phyloP scores from a whole-genome alignment of 2,113 vertebrate species.

The Antigone vipio region DNA sequence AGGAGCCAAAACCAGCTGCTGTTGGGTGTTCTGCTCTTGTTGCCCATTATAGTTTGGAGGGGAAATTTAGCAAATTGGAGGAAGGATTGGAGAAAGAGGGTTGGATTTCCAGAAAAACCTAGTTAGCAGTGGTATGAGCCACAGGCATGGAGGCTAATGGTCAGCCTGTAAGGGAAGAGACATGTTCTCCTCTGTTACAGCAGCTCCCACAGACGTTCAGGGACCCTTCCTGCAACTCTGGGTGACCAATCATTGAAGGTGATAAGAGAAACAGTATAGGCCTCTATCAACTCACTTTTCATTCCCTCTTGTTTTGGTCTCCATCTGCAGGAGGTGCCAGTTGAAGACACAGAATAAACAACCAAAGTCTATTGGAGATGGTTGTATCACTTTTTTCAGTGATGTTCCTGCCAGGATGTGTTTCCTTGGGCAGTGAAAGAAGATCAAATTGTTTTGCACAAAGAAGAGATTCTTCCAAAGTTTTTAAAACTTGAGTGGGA shows the following conservation, averaged over 20 bases:
- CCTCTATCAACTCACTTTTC: background rate
- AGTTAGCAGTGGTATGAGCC: background rate
- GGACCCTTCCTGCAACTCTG: background rate
- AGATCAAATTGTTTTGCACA: background rate
- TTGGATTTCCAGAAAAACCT: background rate
- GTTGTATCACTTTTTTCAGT: background rate
- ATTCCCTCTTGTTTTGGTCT: background rate
- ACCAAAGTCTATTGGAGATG: background rate
- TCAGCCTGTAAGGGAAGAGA: background rate
- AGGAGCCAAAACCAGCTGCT: background rate
- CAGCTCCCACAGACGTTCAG: background rate
- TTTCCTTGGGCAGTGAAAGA: background rate
- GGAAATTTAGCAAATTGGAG: background rate
- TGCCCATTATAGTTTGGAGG: background rate
- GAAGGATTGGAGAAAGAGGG: background rate
- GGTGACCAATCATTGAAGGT: background rate
- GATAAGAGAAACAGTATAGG: background rate
- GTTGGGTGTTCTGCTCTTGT: background rate
- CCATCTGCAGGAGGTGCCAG: background rate
- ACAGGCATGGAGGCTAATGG: background rate
- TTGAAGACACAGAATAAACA: background rate
- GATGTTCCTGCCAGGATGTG: background rate
- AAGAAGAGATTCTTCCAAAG: background rate
- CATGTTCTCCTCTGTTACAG: background rate
- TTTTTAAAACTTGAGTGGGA: background rate